phyloP scores from a whole-genome alignment of 2,113 vertebrate species.

The Leiothrix lutea region DNA sequence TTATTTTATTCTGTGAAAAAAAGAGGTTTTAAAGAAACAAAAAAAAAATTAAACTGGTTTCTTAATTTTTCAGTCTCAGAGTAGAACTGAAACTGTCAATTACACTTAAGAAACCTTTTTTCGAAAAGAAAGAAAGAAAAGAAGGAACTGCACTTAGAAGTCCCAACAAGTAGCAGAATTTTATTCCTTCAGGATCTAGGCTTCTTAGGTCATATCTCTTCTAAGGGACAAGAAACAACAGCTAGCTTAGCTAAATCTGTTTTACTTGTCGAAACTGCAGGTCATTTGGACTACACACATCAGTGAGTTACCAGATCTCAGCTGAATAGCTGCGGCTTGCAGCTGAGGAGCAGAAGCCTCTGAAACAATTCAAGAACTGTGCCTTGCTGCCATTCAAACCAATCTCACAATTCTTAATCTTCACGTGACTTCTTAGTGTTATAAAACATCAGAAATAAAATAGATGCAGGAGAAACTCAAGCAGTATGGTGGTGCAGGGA shows the following conservation, averaged over 20 bases:
- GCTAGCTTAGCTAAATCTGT: not conserved
- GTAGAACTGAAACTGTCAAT: not conserved
- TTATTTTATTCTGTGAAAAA: not conserved
- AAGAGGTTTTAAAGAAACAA: not conserved
- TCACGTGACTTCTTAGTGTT: not conserved
- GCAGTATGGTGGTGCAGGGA: not conserved
- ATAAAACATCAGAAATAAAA: not conserved
- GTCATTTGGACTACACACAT: not conserved
- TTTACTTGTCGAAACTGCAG: not conserved
- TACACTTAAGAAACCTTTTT: not conserved
- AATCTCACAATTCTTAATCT: not conserved
- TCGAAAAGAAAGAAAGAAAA: not conserved
- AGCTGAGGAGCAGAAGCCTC: not conserved
- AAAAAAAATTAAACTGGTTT: not conserved
- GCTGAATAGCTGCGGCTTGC: not conserved
- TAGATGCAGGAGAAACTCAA: not conserved
- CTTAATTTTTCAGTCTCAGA: not conserved
- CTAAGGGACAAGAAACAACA: not conserved
- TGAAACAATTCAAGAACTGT: not conserved
- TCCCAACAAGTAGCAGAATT: not conserved
- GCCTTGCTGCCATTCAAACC: not conserved
- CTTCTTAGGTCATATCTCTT: not conserved
- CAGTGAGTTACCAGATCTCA: not conserved
- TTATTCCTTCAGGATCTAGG: not conserved
- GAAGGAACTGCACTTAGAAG: not conserved